Evolutionary conservation across 1,140 invertebrate species (phyloP).

Genomic region (Lepidotrigona ventralis): DNA sequence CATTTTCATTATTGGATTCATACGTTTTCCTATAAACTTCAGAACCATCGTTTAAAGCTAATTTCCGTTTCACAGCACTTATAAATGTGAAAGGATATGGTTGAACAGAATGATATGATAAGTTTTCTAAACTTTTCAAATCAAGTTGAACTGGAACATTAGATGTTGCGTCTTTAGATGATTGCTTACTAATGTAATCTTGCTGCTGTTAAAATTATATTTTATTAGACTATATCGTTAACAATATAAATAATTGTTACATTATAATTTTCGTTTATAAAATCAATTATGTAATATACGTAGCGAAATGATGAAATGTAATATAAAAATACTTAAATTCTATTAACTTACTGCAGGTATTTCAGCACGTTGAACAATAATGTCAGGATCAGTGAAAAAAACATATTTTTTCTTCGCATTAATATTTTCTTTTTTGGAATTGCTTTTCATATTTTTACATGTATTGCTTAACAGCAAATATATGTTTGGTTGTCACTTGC

Average conservation of each 20-base stretch:
- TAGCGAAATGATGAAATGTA: neutral
- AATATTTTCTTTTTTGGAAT: conserved; percentile 61
- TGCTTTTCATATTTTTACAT: conserved; percentile 68
- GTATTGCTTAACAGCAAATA: conserved; percentile 1
- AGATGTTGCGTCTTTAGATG: conserved; percentile 29
- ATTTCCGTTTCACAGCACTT: conserved; percentile 76
- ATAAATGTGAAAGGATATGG: conserved; percentile 78
- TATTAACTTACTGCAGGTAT: conserved; percentile 63
- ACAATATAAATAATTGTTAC: neutral
- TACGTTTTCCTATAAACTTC: conserved; percentile 61
- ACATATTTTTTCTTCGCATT: conserved; percentile 71
- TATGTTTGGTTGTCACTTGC: conserved; percentile 8
- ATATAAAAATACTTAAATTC: neutral
- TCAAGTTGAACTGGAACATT: conserved; percentile 28
- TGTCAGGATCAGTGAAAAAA: conserved; percentile 71
- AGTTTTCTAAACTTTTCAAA: conserved; percentile 64
- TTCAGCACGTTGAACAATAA: conserved; percentile 67
- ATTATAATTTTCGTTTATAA: neutral
- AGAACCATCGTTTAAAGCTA: conserved; percentile 65
- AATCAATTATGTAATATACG: neutral
- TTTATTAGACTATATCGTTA: neutral
- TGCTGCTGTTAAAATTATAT: conserved; percentile 49
- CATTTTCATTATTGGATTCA: conserved; percentile 57
- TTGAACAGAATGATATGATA: conserved; percentile 68
- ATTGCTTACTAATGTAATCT: conserved; percentile 50